These are phyloP conservation scores for Platorchestia sp. DNA, from an alignment of 1,140 invertebrate genomes.

Conservation along the genomic window DNA sequence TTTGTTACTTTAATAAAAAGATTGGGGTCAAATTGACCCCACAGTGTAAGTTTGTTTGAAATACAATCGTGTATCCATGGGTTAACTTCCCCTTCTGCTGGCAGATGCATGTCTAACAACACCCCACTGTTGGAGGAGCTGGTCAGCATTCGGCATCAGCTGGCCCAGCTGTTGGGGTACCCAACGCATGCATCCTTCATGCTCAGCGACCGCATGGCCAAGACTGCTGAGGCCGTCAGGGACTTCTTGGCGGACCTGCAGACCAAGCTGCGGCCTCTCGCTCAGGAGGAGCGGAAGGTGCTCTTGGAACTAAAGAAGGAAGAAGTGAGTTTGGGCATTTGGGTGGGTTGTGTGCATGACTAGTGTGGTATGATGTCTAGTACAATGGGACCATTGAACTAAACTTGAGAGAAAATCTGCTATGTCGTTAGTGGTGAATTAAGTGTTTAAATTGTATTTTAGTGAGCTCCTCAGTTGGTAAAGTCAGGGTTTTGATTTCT, in stretches of 20 bases:
- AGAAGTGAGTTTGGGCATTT: slow-evolving; percentile 67
- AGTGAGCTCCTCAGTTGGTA: too few relatives aligned
- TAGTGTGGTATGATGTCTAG: background rate
- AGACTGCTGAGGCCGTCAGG: slow-evolving; percentile 72
- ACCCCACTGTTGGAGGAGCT: slow-evolving; percentile 74
- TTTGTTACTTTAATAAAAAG: background rate
- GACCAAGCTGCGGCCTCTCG: slow-evolving; percentile 72
- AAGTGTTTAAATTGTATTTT: background rate
- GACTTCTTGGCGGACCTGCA: slow-evolving; percentile 73
- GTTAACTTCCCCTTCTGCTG: background rate
- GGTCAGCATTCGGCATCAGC: slow-evolving; percentile 73
- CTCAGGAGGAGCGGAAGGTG: slow-evolving; percentile 71
- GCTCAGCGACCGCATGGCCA: slow-evolving; percentile 75
- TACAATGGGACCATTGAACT: background rate
- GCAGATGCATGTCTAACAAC: slow-evolving; percentile 74
- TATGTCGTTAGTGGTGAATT: too few relatives aligned
- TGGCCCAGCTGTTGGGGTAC: slow-evolving; percentile 73
- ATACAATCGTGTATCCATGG: too few relatives aligned
- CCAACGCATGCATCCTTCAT: slow-evolving; percentile 73
- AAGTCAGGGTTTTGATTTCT: too few relatives aligned
- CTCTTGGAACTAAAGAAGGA: slow-evolving; percentile 74
- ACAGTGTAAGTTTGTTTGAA: too few relatives aligned
- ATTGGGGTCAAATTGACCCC: background rate
- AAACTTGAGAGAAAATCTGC: background rate
- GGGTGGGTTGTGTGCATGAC: slow-evolving; percentile 67